Evolutionary conservation across 2,888 invertebrate genomes (phyloP).

Genomic region (Apotomis betuletana): DNA sequence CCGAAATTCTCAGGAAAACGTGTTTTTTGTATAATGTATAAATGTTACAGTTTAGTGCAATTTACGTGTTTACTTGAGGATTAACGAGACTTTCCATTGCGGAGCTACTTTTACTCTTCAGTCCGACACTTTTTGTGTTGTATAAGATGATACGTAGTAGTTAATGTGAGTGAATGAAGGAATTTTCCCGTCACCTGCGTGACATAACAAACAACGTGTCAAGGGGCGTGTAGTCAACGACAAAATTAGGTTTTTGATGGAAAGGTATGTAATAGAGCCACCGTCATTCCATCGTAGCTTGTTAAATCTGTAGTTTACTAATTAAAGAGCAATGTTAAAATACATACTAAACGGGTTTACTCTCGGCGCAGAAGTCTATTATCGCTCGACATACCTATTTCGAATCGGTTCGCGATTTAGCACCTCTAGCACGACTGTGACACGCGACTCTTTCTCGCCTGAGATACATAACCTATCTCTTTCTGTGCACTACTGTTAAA

Average conservation of each 20-base stretch:
- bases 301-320: too few species aligned
- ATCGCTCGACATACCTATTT: too few species aligned
- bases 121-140: neutral
- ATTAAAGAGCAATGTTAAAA: too few species aligned
- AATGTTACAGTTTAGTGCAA: neutral
- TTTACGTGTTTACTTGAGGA: slow-evolving; percentile 19
- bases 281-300: too few species aligned
- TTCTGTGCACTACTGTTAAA: too few species aligned
- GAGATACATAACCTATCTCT: too few species aligned
- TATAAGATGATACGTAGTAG: neutral
- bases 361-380: too few species aligned
- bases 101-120: slow-evolving; percentile 4
- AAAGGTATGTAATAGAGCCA: too few species aligned
- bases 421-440: too few species aligned
- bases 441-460: too few species aligned
- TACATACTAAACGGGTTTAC: too few species aligned
- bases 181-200: slow-evolving; percentile 14
- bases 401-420: too few species aligned
- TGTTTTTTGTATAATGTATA: neutral
- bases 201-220: neutral
- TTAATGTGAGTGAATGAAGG: neutral
- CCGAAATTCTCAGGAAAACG: neutral
- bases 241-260: neutral
- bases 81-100: slow-evolving; percentile 10
- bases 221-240: neutral